Evolutionary conservation across 2,113 vertebrate species (phyloP).

Genomic region (Sphaerodactylus townsendi): DNA sequence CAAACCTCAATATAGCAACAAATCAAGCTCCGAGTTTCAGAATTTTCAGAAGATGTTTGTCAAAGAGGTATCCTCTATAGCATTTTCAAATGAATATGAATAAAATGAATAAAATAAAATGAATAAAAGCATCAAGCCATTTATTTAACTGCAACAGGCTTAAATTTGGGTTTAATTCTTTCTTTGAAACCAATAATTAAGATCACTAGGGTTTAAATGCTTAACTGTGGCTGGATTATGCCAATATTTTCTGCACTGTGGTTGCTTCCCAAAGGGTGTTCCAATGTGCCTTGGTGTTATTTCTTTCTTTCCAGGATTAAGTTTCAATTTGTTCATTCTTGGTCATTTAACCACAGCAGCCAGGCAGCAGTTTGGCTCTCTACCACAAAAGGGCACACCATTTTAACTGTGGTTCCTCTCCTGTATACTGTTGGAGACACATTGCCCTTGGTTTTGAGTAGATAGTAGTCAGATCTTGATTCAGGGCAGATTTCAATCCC

Average conservation of each 20-base stretch:
- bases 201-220: neutral
- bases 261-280: too few relatives aligned
- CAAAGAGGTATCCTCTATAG: neutral
- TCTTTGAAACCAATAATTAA: neutral
- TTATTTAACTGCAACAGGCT: neutral
- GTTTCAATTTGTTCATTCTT: too few relatives aligned
- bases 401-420: too few relatives aligned
- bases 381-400: too few relatives aligned
- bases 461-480: too few relatives aligned
- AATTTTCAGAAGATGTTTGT: neutral
- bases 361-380: too few relatives aligned
- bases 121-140: neutral
- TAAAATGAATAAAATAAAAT: neutral
- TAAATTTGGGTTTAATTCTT: neutral
- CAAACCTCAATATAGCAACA: neutral
- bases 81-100: neutral
- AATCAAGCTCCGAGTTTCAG: slow-evolving; percentile 1
- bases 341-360: too few relatives aligned
- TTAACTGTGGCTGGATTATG: neutral
- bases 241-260: neutral
- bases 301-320: too few relatives aligned
- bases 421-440: too few relatives aligned
- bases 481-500: too few relatives aligned
- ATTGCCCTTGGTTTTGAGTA: too few relatives aligned
- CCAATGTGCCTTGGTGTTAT: too few relatives aligned